Conservation (phyloP, 2,113 vertebrate species). For the Tichodroma muraria region DNA sequence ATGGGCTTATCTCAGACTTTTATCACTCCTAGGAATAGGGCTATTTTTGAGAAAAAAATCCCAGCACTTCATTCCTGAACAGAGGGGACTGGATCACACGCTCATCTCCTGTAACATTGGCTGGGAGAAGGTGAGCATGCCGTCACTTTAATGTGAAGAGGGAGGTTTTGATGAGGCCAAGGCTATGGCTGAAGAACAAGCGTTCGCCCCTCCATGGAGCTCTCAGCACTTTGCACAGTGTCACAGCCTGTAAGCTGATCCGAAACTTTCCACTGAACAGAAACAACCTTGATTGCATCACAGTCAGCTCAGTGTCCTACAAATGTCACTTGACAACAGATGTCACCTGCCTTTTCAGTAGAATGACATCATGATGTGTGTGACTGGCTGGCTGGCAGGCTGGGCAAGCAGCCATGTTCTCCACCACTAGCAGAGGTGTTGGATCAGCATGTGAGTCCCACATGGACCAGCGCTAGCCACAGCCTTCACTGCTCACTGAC, state of each 20-base stretch:
- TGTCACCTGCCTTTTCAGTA: conserved; percentile 63
- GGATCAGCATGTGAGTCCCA: background rate
- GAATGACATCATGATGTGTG: conserved; percentile 66
- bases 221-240: background rate
- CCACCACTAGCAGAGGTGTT: background rate
- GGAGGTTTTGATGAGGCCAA: background rate
- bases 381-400: conserved; percentile 3
- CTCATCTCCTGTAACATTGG: background rate
- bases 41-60: conserved; percentile 45
- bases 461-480: background rate
- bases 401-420: background rate
- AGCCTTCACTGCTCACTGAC: background rate
- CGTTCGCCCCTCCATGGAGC: background rate
- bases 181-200: conserved; percentile 24
- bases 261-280: conserved; percentile 69
- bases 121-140: background rate
- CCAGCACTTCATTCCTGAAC: conserved; percentile 16
- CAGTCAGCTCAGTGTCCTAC: conserved; percentile 19
- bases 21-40: background rate
- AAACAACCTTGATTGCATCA: conserved; percentile 72
- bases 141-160: background rate
- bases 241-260: conserved; percentile 68
- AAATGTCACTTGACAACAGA: conserved; percentile 66
- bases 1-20: background rate
- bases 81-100: background rate